Conservation (phyloP, 2,888 invertebrate species). For the Stictocephala bisonia region DNA sequence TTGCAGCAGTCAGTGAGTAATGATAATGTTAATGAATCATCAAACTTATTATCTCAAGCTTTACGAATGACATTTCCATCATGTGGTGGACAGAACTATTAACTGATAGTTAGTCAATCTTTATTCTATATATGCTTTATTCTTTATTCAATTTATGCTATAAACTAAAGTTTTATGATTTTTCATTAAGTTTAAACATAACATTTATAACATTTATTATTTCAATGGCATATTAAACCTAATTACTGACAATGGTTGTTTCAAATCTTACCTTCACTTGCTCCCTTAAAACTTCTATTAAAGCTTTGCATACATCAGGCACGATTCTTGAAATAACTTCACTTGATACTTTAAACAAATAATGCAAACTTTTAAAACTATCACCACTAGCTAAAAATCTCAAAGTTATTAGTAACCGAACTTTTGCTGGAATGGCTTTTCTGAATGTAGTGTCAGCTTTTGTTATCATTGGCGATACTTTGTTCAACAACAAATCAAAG, state of each 20-base stretch:
- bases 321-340: slow-evolving; percentile 40
- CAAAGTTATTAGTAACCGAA: slow-evolving; percentile 18
- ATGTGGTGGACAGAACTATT: no score
- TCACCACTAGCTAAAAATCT: slow-evolving; percentile 39
- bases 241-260: slow-evolving; percentile 7
- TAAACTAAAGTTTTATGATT: not conserved
- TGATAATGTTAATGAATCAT: not conserved
- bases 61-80: not conserved
- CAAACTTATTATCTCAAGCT: not conserved
- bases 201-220: not conserved
- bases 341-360: slow-evolving; percentile 38
- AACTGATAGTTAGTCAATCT: no score
- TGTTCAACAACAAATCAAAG: slow-evolving; percentile 40
- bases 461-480: slow-evolving; percentile 34
- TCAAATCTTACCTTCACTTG: slow-evolving; percentile 35
- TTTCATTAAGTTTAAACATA: not conserved
- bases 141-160: no score
- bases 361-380: slow-evolving; percentile 35
- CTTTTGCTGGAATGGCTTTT: slow-evolving; percentile 36
- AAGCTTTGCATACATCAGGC: slow-evolving; percentile 21
- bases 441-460: slow-evolving; percentile 21
- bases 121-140: no score
- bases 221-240: not conserved
- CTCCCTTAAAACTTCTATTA: slow-evolving; percentile 15
- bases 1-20: not conserved